phyloP scores from a whole-genome alignment of 1,140 invertebrate genomes.

The Cydia amplana region DNA sequence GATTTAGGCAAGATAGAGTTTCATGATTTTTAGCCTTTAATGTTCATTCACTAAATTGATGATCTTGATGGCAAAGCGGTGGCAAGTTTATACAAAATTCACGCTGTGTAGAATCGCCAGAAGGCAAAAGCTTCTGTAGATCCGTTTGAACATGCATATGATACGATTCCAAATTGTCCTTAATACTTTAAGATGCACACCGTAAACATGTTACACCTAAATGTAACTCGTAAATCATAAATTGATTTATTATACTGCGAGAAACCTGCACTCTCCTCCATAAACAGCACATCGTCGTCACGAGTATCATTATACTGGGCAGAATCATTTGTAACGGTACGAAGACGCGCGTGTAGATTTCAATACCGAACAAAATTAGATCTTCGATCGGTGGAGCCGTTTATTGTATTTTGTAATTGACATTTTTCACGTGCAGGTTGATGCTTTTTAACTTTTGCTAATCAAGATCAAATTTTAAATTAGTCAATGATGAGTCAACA shows the following conservation, averaged over 20 bases:
- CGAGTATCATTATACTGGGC: background rate
- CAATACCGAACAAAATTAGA: constrained; percentile 47
- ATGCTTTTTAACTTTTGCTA: background rate
- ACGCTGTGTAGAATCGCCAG: too few relatives aligned
- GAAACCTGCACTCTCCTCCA: background rate
- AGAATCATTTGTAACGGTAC: constrained; percentile 12
- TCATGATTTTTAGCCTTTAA: too few relatives aligned
- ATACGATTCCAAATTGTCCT: too few relatives aligned
- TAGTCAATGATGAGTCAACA: too few relatives aligned
- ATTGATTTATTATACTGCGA: background rate
- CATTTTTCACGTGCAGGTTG: background rate
- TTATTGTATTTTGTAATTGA: background rate
- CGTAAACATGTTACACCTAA: background rate
- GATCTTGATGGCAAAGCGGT: too few relatives aligned
- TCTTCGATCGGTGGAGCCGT: constrained; percentile 35
- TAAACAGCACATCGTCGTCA: constrained; percentile 5
- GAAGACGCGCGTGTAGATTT: constrained; percentile 41
- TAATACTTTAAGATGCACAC: too few relatives aligned
- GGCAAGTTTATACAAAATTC: too few relatives aligned
- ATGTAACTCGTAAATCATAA: background rate
- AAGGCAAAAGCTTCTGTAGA: too few relatives aligned
- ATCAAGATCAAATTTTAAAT: background rate
- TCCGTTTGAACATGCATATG: too few relatives aligned
- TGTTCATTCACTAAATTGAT: too few relatives aligned
- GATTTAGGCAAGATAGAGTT: too few relatives aligned